phyloP scores from a whole-genome alignment of 2,888 invertebrate species.

The Hirtodrosophila duncani region DNA sequence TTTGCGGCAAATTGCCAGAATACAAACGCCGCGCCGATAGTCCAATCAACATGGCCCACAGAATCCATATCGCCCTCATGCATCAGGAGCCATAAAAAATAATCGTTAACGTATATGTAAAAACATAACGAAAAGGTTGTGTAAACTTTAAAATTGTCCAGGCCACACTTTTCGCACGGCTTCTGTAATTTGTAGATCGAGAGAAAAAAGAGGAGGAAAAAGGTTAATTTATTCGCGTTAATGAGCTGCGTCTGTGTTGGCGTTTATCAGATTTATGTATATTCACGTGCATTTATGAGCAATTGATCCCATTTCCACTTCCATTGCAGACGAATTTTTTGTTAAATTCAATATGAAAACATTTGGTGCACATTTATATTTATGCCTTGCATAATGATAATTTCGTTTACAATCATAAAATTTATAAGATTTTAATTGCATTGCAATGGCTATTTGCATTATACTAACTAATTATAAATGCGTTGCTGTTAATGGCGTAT shows the following conservation, averaged over 20 bases:
- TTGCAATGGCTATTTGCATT: slow-evolving; percentile 50
- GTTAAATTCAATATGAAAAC: slow-evolving; percentile 59
- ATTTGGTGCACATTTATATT: slow-evolving; percentile 49
- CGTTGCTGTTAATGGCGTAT: no score
- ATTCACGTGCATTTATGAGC: slow-evolving; percentile 47
- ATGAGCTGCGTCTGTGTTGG: slow-evolving; percentile 56
- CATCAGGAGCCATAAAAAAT: slow-evolving; percentile 30
- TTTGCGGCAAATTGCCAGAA: slow-evolving; percentile 34
- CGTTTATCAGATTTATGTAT: slow-evolving; percentile 59
- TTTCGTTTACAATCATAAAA: slow-evolving; percentile 34
- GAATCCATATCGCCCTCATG: slow-evolving; percentile 32
- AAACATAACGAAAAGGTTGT: slow-evolving; percentile 13
- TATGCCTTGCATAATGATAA: slow-evolving; percentile 48
- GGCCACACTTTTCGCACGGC: slow-evolving; percentile 3
- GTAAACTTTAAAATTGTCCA: slow-evolving; percentile 21
- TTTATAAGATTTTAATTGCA: slow-evolving; percentile 67
- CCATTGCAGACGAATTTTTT: no score
- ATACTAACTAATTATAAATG: slow-evolving; percentile 64
- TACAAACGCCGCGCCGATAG: slow-evolving; percentile 34
- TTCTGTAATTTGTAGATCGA: slow-evolving; percentile 37
- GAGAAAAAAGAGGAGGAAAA: no score
- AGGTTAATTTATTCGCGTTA: slow-evolving; percentile 63
- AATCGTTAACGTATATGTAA: slow-evolving; percentile 38
- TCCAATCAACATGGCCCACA: slow-evolving; percentile 33
- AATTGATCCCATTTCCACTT: slow-evolving; percentile 38